Evolutionary conservation across 1,140 invertebrate genomes (phyloP).

Genomic region (Anastrepha ludens): DNA sequence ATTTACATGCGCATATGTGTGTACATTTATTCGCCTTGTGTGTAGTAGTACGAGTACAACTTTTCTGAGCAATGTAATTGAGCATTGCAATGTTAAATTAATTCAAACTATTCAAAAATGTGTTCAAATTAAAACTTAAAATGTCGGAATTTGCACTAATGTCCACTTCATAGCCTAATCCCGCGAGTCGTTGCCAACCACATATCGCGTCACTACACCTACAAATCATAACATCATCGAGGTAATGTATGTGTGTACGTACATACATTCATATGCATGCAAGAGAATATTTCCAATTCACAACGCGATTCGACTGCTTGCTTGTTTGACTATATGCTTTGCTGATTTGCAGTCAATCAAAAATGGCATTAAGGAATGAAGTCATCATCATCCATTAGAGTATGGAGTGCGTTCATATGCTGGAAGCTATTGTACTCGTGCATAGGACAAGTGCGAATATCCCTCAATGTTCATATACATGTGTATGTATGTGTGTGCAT

Average conservation of each 20-base stretch:
- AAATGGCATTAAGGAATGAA: conserved; percentile 38
- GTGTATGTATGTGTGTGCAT: not conserved
- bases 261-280: not conserved
- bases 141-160: not conserved
- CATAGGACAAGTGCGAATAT: not conserved
- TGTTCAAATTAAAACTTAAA: conserved; percentile 3
- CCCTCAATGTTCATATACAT: not conserved
- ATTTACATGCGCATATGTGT: not conserved
- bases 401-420: not conserved
- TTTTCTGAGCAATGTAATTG: not conserved
- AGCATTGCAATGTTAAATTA: conserved; percentile 31
- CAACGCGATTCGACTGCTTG: not conserved
- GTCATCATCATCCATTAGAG: conserved; percentile 16
- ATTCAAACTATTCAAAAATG: not conserved
- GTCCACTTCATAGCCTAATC: not conserved
- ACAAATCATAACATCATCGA: conserved; percentile 1
- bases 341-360: conserved; percentile 47
- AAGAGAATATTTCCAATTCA: conserved; percentile 10
- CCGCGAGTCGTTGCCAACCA: not conserved
- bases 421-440: not conserved
- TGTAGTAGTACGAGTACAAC: not conserved
- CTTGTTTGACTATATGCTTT: conserved; percentile 4
- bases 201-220: not conserved
- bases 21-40: not conserved
- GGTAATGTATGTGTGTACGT: not conserved